Base-by-base conservation (phyloP, 1,140 invertebrate species). In the Trissolcus basalis region DNA sequence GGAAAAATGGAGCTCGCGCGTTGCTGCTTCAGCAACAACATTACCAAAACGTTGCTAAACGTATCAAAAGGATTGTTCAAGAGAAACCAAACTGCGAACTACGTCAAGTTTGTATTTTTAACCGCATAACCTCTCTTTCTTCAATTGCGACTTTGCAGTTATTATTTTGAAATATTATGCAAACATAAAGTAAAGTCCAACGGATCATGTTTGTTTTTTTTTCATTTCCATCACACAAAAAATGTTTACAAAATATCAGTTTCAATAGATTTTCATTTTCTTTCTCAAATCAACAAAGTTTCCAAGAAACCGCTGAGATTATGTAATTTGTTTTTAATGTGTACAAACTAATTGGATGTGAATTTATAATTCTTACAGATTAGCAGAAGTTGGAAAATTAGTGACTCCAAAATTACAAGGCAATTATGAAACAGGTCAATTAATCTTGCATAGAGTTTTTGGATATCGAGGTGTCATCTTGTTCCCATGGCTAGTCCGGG, bases 381-480 rank as follows among this genome's bases (percentile, higher is more conserved):
- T 95, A 60, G 91, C 92, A n/a, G 94, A 95, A 90, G 93, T 96
- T 53, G 94, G 94, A 14, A 91, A 92, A 80, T 87, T 96, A 67
- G 94, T 97, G 88, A 88, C 91, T 47, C 95, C 95, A 39, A 97
- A 96, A 90, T 85, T 93, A 43, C 91, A 94, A 71, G 96, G 95
- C 39, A 96, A 96, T 89, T 98, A 98, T 90, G 95, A 96, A 81
- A 97, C 97, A 10, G 97, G 97, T 32, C 97, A 98, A 87, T 89
- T 98, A 43, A 98, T 99, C 85, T 89, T 99, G 14, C 97, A 99
- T 84, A 92, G 94, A 83, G 93, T 98, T 12, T 99, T 99, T 90
- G 96, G 97, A 11, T 99, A 99, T 86, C 90, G 97, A 80, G 97
- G 97, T 9, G 96, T 98, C 6, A 93, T 98, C 65, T 89, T 99